Evolutionary conservation across 2,797 vertebrate genomes (phyloP).

Genomic region (Lophotriccus pileatus): DNA sequence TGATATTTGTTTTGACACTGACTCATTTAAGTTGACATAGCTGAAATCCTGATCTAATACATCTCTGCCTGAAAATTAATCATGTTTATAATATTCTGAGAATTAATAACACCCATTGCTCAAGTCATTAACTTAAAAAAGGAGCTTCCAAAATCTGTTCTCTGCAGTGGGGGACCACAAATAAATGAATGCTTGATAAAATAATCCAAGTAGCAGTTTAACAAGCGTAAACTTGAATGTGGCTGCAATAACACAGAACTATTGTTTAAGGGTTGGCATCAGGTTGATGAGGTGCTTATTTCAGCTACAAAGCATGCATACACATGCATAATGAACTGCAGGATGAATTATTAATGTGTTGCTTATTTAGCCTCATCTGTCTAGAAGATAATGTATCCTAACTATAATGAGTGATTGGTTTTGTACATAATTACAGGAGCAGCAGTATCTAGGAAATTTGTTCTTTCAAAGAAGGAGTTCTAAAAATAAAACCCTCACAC

Average conservation of each 20-base stretch:
- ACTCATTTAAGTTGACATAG: constrained; percentile 85
- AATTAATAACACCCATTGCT: constrained; percentile 90
- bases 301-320: constrained; percentile 89
- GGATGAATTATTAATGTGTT: constrained; percentile 99
- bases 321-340: constrained; percentile 99
- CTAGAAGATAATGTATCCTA: constrained; percentile 99
- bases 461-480: constrained; percentile 79
- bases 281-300: constrained; percentile 97
- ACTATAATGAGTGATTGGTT: constrained; percentile 97
- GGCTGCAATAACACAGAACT: constrained; percentile 91
- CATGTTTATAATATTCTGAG: constrained; percentile 94
- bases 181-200: constrained; percentile 99
- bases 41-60: constrained; percentile 85
- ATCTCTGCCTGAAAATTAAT: constrained; percentile 95
- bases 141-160: constrained; percentile 84
- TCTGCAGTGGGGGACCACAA: constrained; percentile 81
- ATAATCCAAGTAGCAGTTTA: constrained; percentile 98
- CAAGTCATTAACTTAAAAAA: constrained; percentile 90
- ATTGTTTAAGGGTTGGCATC: constrained; percentile 98
- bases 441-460: constrained; percentile 88
- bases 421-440: constrained; percentile 98
- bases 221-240: constrained; percentile 96
- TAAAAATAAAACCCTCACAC: constrained; percentile 79
- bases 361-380: constrained; percentile 99
- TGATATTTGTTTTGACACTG: constrained; percentile 84